Base-by-base conservation (phyloP, 2,113 vertebrate genomes). In the Crypturellus undulatus region DNA sequence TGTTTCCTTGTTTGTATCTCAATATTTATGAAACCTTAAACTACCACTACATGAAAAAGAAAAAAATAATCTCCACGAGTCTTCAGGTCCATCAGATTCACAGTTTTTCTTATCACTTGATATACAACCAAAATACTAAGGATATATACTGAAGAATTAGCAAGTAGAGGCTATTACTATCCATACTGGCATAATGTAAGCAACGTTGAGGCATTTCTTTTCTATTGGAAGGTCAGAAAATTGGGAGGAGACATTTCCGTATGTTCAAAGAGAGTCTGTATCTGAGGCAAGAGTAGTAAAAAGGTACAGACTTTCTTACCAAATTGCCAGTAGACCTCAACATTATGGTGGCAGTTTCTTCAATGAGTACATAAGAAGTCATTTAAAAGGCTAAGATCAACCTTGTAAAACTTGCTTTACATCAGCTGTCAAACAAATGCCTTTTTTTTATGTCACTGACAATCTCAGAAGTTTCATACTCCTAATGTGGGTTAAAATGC, bases 181-280 rank as follows among this genome's bases (percentile, higher is more conserved):
- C 47, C 30, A 64, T 19, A 32, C 20, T 78, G 40, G 21, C 59
- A 58, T 24, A 94, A 88, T 0, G 1, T 26, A 83, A 67, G 21
- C 52, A 11, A 58, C 18, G 80, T 87, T 4, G 67, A 87, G 79
- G 32, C 21, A 49, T 54, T 79, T 63, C 13, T 71, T 68, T 92
- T 70, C 28, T 90, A 87, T 73, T 69, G 25, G 30, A 47, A 80
- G 79, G 47, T 43, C 76, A 93, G 85, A 80, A 94, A 91, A 83
- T 68, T 64, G 34, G n/a, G 58, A 92, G 49, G 58, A 90, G 68
- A 56, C 18, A 10, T 72, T 90, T 96, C 76, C 0, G 0, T 69
- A 36, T 42, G 21, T 54, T 89, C 64, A 84, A 67, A 87, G 87
- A 90, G 40, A 54, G 70, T 40, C 76, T 86, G 38, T 88, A 36